Percentiles rank a stretch among this genome's conserved stretches.
These are phyloP conservation scores for Arctia plantaginis DNA, from an alignment of 2,888 invertebrate genomes.

Conservation along the genomic window DNA sequence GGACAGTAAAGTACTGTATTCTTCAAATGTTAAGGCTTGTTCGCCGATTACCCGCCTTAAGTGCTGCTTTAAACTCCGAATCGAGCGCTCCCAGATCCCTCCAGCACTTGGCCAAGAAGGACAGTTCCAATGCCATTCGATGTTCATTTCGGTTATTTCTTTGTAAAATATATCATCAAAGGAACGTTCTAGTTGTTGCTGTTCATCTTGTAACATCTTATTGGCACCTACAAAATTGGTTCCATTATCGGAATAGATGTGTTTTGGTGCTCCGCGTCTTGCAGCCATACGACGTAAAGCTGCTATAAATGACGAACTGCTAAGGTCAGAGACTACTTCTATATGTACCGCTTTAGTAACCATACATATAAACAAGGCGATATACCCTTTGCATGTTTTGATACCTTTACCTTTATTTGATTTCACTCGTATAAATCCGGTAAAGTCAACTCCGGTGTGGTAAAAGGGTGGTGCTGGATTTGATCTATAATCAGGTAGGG, in stretches of 20 bases:
- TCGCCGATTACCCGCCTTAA: too few species aligned
- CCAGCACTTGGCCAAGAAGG: too few species aligned
- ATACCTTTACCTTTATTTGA: background rate
- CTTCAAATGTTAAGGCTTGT: too few species aligned
- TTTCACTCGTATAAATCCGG: background rate
- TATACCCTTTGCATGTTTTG: conserved; percentile 11
- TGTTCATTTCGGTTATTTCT: too few species aligned
- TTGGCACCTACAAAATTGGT: too few species aligned
- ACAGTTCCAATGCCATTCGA: too few species aligned
- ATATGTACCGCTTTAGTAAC: conserved; percentile 1
- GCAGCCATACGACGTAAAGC: background rate
- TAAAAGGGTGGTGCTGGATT: conserved; percentile 6
- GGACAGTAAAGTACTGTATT: too few species aligned
- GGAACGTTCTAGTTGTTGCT: too few species aligned
- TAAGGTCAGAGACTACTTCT: conserved; percentile 16
- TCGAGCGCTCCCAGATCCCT: too few species aligned
- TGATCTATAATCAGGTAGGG: background rate
- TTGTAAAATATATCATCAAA: too few species aligned
- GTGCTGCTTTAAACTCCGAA: too few species aligned
- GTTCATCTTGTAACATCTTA: too few species aligned
- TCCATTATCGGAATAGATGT: background rate
- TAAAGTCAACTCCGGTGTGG: conserved; percentile 1
- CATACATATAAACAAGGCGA: conserved; percentile 21
- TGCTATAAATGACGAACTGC: background rate
- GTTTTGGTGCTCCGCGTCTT: background rate